Evolutionary conservation across 2,113 vertebrate genomes (phyloP), one percentile per base, ranked within the genome.

Genomic region (Cyanocitta stelleri): DNA sequence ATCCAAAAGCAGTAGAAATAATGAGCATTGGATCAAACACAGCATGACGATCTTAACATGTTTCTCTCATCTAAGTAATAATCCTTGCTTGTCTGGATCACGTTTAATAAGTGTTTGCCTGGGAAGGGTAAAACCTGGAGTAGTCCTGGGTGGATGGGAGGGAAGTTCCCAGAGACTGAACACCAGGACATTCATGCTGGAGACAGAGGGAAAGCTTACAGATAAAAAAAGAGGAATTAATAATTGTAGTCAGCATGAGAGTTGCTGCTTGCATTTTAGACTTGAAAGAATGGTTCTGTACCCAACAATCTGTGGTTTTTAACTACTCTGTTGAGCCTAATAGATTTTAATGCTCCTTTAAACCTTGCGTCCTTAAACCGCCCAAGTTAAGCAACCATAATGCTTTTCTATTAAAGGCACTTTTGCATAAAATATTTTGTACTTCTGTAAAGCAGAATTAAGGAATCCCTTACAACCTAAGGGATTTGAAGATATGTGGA

Each of bases 61-160:
- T 49, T 80, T 58, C 51, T 73, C 41, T 85, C 23, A 24, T 51
- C 22, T 22, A 22, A 56, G 13, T 26, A 18, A 27, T n/a, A 48
- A 48, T 44, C 22, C 41, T 58, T 69, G 44, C 17, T 80, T 80
- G 20, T 30, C 35, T 92, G 41, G 29, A 12, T 43, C 29, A 20
- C 6, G 2, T 76, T 72, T 80, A 48, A 33, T 16, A 56, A 54
- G 24, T 23, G 24, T 33, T 59, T 68, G 11, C 48, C 55, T 73
- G 17, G 54, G 29, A 71, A 58, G 9, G 12, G 22, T 19, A 46
- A 83, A 79, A 72, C 29, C 11, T 63, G 62, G 26, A 72, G 48
- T 2, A 21, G 32, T 49, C 16, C 32, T 5, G 4, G 8, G 8
- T n/a, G 33, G 13, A 8, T 16, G 4, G 3, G 7, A 35, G 13